Base-by-base conservation (phyloP, 2,888 invertebrate species). In the Drosophila ezoana region DNA sequence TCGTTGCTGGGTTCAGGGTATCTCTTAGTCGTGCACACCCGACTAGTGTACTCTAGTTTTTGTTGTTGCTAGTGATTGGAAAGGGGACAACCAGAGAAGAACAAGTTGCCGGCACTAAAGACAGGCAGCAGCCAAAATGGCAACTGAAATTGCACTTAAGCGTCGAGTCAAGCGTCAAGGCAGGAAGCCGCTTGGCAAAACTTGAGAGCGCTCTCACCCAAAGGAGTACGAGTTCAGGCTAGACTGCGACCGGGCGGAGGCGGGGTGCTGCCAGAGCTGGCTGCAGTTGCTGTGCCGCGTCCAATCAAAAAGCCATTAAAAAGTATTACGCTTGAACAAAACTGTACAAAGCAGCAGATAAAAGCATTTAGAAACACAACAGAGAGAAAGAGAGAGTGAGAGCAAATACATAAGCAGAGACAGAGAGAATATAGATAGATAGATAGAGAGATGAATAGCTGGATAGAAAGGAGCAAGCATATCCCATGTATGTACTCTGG, bases 291-390 rank as follows among this genome's bases (percentile, higher is more conserved):
- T 81, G 59, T 76, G 68, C 65, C 72, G 64, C 74, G 76, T 79
- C 81, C 91, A 91, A 91, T 91, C 91, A 91, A 91, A 91, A 91
- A 90, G 87, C 91, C 90, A 91, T 91, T 91, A 91, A 89, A 85
- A 91, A 90, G 87, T 89, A 90, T 90, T 91, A 83, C 90, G 89
- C 90, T 90, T 85, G 87, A 90, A 87, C 89, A 90, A 90, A 83
- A 87, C 81, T 78, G 79, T 83, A 90, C 84, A 89, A 86, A 84
- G 84, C 76, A 79, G 79, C 71, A 80, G 76, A 85, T 79, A 79
- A 84, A 77, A 81, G 72, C 78, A 63, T 63, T 66, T 74, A 64
- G 53, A 62, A 35, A 48, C 40, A 49, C 52, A 52, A 44, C 47
- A 62, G 14, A 9, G 4, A 14, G 4, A 14, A 6, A 57, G 32